Evolutionary conservation across 1,140 invertebrate species (phyloP).

Genomic region (Cydia splendana): DNA sequence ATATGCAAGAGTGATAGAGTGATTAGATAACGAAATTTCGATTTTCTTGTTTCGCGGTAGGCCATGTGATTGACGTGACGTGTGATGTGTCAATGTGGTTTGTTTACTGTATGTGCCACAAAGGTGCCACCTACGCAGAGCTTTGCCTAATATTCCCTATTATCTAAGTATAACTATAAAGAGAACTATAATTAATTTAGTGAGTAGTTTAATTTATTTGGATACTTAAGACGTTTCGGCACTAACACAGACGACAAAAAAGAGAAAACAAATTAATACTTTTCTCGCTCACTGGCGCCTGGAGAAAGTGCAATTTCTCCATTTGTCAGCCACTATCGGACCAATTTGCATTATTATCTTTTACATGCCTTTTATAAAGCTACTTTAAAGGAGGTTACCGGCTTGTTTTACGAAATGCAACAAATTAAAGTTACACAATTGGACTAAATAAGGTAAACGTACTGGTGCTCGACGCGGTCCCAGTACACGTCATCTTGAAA

Average conservation of each 20-base stretch:
- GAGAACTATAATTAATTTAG: too few species aligned
- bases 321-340: neutral
- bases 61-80: too few species aligned
- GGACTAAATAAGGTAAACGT: neutral
- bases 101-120: too few species aligned
- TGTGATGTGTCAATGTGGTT: too few species aligned
- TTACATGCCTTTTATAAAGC: constrained; percentile 1
- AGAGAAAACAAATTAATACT: neutral
- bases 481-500: too few species aligned
- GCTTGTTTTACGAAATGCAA: neutral
- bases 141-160: too few species aligned
- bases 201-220: neutral
- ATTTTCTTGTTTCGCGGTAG: too few species aligned
- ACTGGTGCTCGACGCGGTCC: too few species aligned
- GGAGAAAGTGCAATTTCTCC: constrained; percentile 6
- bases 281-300: neutral
- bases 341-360: constrained; percentile 4
- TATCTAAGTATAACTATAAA: too few species aligned
- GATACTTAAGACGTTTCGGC: neutral
- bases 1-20: too few species aligned
- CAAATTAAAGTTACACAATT: neutral
- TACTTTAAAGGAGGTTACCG: neutral
- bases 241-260: neutral
- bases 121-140: too few species aligned
- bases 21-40: too few species aligned